Percentiles rank a stretch among this genome's conserved stretches.
These are phyloP conservation scores for Microplitis mediator DNA, from an alignment of 1,140 invertebrate species.

Conservation along the genomic window DNA sequence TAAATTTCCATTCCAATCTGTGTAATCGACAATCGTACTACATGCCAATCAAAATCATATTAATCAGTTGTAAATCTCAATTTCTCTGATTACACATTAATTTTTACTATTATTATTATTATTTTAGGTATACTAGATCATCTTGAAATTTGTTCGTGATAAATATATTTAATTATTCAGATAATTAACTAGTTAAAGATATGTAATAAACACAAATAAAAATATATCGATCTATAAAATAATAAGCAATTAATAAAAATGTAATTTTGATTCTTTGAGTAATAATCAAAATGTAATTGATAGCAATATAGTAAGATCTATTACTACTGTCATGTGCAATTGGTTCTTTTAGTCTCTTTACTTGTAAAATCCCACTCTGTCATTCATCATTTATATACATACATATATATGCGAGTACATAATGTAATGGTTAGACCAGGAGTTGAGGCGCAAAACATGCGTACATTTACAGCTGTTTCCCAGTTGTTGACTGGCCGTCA, in stretches of 20 bases:
- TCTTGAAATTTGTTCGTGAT: too few species aligned
- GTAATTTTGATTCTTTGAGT: neutral
- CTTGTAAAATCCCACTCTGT: neutral
- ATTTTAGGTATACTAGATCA: too few species aligned
- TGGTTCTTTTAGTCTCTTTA: neutral
- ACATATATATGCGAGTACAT: neutral
- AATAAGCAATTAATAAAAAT: neutral
- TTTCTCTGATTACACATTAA: too few species aligned
- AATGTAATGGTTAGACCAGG: neutral
- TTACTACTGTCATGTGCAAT: neutral
- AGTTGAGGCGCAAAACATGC: conserved; percentile 42
- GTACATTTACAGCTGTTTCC: conserved; percentile 47
- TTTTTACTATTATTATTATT: too few species aligned
- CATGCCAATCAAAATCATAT: too few species aligned
- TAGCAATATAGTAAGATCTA: neutral
- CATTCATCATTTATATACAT: neutral
- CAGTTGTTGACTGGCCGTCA: conserved; percentile 44
- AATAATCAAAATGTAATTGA: neutral
- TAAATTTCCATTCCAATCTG: conserved; percentile 1
- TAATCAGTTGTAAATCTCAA: too few species aligned
- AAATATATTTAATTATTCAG: too few species aligned
- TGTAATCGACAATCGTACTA: neutral
- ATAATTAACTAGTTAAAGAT: neutral
- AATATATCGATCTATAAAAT: too few species aligned
- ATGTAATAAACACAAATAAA: neutral